Evolutionary conservation across 2,888 invertebrate genomes (phyloP).

Genomic region (Megamerina dolium): DNA sequence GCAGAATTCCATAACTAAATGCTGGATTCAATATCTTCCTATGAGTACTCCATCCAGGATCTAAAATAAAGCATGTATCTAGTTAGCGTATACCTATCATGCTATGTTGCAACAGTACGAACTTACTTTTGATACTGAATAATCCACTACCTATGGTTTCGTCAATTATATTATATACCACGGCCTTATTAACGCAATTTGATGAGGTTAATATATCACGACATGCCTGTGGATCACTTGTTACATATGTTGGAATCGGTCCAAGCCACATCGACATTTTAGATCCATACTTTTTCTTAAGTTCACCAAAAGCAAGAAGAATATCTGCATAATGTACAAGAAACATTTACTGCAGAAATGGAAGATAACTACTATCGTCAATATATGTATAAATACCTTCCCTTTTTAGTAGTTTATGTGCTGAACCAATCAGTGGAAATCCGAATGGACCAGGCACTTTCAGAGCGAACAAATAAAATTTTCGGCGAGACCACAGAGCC

Average conservation of each 20-base stretch:
- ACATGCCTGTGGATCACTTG: constrained; percentile 34
- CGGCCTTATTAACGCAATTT: constrained; percentile 38
- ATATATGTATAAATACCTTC: too few species aligned
- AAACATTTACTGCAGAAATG: neutral
- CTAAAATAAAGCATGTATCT: constrained; percentile 13
- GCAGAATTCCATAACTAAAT: constrained; percentile 34
- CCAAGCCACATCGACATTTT: constrained; percentile 41
- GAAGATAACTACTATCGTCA: too few species aligned
- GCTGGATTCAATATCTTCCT: constrained; percentile 40
- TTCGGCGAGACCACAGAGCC: constrained; percentile 37
- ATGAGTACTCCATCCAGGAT: constrained; percentile 36
- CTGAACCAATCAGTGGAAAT: constrained; percentile 40
- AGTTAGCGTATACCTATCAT: neutral
- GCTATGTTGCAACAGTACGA: too few species aligned
- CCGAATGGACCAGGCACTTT: constrained; percentile 40
- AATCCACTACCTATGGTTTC: constrained; percentile 38
- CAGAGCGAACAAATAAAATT: constrained; percentile 32
- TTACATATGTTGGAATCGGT: constrained; percentile 40
- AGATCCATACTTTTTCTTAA: constrained; percentile 30
- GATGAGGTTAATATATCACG: constrained; percentile 41
- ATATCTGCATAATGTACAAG: too few species aligned
- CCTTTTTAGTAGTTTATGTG: constrained; percentile 28
- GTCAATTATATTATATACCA: constrained; percentile 36
- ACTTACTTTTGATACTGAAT: constrained; percentile 37
- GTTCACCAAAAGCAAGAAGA: constrained; percentile 22